Conservation (phyloP, 1,140 invertebrate species). For the Drosophila guanche region DNA sequence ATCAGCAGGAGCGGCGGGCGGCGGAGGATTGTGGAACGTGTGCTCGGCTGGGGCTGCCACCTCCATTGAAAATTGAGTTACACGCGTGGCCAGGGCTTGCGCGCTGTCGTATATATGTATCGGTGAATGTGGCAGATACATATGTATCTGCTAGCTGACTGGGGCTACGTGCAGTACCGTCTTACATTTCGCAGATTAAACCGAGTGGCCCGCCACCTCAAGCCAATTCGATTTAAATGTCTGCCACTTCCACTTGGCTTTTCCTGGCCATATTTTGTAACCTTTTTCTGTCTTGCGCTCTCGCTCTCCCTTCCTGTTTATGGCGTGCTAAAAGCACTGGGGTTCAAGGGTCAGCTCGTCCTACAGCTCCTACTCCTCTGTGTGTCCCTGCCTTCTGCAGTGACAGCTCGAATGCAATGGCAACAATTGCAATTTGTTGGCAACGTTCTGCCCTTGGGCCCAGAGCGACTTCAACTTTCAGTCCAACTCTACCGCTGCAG, state of each 20-base stretch:
- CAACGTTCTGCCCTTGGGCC: slow-evolving; percentile 69
- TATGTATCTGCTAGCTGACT: slow-evolving; percentile 44
- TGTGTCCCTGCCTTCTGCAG: slow-evolving; percentile 45
- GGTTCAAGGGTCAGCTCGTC: slow-evolving; percentile 57
- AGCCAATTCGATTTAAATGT: slow-evolving; percentile 82
- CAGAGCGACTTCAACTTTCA: slow-evolving; percentile 15
- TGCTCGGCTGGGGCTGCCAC: slow-evolving; percentile 34
- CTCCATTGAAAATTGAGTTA: slow-evolving; percentile 80
- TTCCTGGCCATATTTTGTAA: slow-evolving; percentile 71
- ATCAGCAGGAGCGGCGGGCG: not conserved
- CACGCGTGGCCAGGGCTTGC: slow-evolving; percentile 51
- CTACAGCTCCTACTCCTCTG: slow-evolving; percentile 14
- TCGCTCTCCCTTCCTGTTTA: slow-evolving; percentile 51
- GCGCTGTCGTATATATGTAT: slow-evolving; percentile 21
- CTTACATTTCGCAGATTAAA: slow-evolving; percentile 73
- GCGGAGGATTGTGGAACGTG: slow-evolving; percentile 43
- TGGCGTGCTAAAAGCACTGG: slow-evolving; percentile 62
- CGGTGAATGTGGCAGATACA: slow-evolving; percentile 42
- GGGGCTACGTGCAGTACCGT: slow-evolving; percentile 49
- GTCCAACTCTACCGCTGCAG: not conserved
- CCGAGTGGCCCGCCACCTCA: slow-evolving; percentile 58
- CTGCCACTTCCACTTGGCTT: slow-evolving; percentile 76
- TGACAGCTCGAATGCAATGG: slow-evolving; percentile 79
- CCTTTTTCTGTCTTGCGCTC: too few relatives aligned
- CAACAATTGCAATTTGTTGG: slow-evolving; percentile 84